Conservation (phyloP, 2,888 invertebrate genomes). For the Netelia melanura region DNA sequence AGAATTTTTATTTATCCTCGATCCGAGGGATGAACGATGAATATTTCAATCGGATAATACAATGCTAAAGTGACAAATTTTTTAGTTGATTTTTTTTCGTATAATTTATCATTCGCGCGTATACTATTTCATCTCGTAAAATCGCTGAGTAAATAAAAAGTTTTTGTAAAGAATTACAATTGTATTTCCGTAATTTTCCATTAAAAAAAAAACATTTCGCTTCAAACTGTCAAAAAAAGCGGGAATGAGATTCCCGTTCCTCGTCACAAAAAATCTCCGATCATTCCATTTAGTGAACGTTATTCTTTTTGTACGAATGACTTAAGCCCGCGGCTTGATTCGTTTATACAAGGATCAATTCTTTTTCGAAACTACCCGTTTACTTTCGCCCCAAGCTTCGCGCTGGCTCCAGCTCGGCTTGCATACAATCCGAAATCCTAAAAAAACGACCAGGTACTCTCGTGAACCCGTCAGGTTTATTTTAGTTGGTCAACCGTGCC, state of each 20-base stretch:
- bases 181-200: no score
- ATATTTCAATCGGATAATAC: not conserved
- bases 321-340: not conserved
- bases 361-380: not conserved
- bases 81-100: no score
- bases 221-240: no score
- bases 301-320: not conserved
- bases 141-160: no score
- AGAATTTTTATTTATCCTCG: not conserved
- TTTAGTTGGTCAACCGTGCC: conserved; percentile 56
- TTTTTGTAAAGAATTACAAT: no score
- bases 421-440: conserved; percentile 29
- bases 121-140: no score
- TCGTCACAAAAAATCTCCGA: not conserved
- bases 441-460: conserved; percentile 48
- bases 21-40: not conserved
- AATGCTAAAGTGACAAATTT: not conserved
- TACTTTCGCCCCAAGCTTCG: not conserved
- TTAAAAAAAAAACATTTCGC: no score
- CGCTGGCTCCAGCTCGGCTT: not conserved
- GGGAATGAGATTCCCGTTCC: no score
- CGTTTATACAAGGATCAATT: conserved; percentile 12
- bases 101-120: no score
- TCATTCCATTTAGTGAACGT: not conserved
- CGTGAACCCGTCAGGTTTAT: conserved; percentile 37